Conservation (phyloP, 2,113 vertebrate genomes). For the Cryptotis parvus region DNA sequence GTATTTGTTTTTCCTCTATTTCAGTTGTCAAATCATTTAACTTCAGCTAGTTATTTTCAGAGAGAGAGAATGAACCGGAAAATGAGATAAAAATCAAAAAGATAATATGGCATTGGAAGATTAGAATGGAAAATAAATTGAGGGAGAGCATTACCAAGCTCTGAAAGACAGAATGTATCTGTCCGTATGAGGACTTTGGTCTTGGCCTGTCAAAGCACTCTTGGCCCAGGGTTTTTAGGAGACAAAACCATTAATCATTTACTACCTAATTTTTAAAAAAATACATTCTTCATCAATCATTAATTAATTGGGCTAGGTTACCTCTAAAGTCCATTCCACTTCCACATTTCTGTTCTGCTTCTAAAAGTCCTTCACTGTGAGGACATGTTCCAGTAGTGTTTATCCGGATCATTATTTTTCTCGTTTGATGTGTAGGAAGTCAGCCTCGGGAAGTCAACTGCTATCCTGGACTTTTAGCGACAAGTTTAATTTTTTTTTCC, state of each 20-base stretch:
- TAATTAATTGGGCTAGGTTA: constrained; percentile 37
- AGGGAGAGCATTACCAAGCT: neutral
- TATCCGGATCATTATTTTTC: neutral
- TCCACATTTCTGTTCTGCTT: constrained; percentile 8
- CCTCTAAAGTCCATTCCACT: neutral
- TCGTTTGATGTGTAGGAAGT: neutral
- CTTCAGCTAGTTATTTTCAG: constrained; percentile 49
- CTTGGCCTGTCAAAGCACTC: neutral
- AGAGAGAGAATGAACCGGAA: constrained; percentile 14
- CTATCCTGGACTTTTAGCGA: neutral
- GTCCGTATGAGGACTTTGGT: neutral
- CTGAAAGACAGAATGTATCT: neutral
- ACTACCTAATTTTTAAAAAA: neutral
- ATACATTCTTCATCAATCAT: neutral
- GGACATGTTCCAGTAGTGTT: neutral
- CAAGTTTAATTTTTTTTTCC: neutral
- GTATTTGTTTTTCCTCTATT: neutral
- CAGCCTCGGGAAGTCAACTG: neutral
- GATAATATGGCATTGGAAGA: constrained; percentile 1
- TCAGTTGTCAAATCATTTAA: constrained; percentile 4
- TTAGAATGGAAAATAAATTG: neutral
- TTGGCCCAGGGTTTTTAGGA: neutral
- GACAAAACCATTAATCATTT: constrained; percentile 34
- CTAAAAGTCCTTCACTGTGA: neutral
- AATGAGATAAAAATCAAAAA: constrained; percentile 35